Evolutionary conservation across 1,140 invertebrate genomes (phyloP), one percentile per base, ranked within the genome.

Genomic region (Drosophila orena): DNA sequence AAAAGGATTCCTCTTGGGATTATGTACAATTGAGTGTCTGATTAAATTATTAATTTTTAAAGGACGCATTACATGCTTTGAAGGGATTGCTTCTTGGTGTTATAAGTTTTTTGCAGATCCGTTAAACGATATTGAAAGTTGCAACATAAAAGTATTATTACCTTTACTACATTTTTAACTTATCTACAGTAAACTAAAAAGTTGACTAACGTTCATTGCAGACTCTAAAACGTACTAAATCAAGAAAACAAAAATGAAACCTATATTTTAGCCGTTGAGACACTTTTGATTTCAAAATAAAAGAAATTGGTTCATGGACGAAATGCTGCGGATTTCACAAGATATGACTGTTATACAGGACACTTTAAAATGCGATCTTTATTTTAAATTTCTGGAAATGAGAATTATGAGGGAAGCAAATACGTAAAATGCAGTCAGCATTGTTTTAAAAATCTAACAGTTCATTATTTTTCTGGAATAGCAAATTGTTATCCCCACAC

Each of bases 241-340:
- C 8, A 68, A 52, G 37, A 71, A 69, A 70, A 73, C n/a, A 61
- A 78, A 58, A 66, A 59, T 38, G 22, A 52, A 75, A 53, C 64
- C 61, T 78, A 72, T 65, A 70, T 76, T 61, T 73, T 65, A 88
- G 84, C 84, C 68, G 84, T 88, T 88, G 85, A 90, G 85, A 90
- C 86, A 88, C 84, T 84, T 81, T 70, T 76, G 57, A 14, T 17
- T 50, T 75, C 35, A 74, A 81, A 81, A 68, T 56, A 53, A 78
- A 72, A 71, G 69, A 22, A 75, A 62, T 64, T 40, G 14, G 14
- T 47, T 58, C 24, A 22, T 42, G 17, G 35, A 54, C 27, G 37
- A 42, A 6, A 34, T 54, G n/a, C 27, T 52, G 50, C 59, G 59
- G 59, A 54, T 43, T 62, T 61, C 20, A 40, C 27, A 46, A 57